These are phyloP conservation scores for Gadopsis bispinosus DNA, from an alignment of 2,797 vertebrate species.

Conservation along the genomic window DNA sequence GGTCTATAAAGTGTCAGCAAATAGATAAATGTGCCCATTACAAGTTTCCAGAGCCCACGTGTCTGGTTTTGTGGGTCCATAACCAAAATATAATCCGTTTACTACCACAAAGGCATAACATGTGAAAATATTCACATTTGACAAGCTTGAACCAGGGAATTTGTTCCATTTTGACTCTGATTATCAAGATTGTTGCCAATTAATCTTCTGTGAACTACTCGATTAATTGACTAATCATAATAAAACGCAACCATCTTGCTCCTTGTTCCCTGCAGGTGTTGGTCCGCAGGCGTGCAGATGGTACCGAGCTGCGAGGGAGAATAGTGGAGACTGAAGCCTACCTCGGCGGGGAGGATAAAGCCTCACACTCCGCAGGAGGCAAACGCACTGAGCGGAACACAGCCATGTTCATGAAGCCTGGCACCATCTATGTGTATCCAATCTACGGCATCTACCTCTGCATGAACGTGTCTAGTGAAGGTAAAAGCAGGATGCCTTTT, in stretches of 20 bases:
- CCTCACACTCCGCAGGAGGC: constrained; percentile 94
- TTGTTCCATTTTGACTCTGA: neutral
- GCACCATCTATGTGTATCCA: constrained; percentile 95
- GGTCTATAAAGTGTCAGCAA: neutral
- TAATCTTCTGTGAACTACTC: neutral
- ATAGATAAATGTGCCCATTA: neutral
- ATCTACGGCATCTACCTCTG: constrained; percentile 97
- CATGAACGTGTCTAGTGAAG: constrained; percentile 95
- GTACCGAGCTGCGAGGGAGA: constrained; percentile 89
- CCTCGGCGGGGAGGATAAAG: constrained; percentile 93
- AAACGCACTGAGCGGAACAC: constrained; percentile 91
- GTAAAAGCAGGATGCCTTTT: constrained; percentile 70
- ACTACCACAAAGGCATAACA: neutral
- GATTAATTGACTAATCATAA: neutral
- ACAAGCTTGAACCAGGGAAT: neutral
- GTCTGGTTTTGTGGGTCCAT: neutral
- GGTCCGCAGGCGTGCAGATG: constrained; percentile 87
- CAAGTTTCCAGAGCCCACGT: neutral
- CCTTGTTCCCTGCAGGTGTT: constrained; percentile 84
- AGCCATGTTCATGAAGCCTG: constrained; percentile 97
- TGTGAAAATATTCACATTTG: neutral
- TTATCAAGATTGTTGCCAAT: neutral
- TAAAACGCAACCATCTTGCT: neutral
- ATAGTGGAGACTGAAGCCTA: constrained; percentile 97
- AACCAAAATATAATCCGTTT: neutral